Evolutionary conservation across 2,113 vertebrate species (phyloP), one percentile per base, ranked within the genome.

Genomic region (Eira barbara): DNA sequence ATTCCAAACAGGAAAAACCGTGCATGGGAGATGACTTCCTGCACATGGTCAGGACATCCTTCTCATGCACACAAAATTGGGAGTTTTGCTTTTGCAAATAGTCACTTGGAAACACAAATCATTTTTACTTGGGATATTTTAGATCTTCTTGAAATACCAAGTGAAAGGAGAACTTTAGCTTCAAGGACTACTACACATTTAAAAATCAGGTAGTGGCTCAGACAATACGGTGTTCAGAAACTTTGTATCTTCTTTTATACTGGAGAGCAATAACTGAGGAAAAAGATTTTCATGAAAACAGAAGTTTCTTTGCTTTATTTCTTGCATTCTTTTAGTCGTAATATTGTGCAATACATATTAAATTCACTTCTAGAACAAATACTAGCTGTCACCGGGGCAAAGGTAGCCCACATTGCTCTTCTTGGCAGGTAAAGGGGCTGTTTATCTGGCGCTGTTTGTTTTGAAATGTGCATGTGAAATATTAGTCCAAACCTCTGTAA

Each of bases 1-100:
- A 76, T 89, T 96, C 34, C 89, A 97, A 98, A 98, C 67, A 96
- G 95, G 97, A 98, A 98, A 98, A 80, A 96, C 69, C 93, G 87
- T 94, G 94, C 96, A 97, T 59, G 15, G 96, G 91, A 97, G 76
- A 71, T 65, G 69, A 73, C 73, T 85, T 76, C 90, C 95, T 94
- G 88, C 71, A 85, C 34, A 45, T 9, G 39, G 84, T 71, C 39
- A 96, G 95, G 85, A 69, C 47, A 47, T 45, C 93, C 76, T 90
- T 87, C 84, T 67, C 59, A 89, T 59, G 92, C 71, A 97, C 82
- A 97, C 94, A 95, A 86, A 96, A 95, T 83, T 5, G 57, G 97
- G 97, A 94, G 85, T 87, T 89, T 94, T 82, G 93, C 27, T 97
- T 97, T 98, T 97, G 93, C 88, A 98, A 97, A 97, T 15, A 94